Conservation (phyloP, 92 coral and sea anemone species). For the Nematostella vectensis region DNA sequence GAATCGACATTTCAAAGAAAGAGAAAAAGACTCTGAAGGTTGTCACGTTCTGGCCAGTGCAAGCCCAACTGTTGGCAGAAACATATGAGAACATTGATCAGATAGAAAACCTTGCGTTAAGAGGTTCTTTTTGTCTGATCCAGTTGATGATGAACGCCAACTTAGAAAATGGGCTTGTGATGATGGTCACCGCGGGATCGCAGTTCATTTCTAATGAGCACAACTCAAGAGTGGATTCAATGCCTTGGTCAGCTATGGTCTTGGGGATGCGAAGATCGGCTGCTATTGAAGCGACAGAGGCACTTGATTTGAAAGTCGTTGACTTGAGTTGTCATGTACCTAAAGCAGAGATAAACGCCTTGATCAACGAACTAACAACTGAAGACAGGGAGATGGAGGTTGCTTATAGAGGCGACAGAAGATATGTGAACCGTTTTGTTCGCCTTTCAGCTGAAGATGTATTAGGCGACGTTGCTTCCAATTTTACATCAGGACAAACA, state of each 20-base stretch:
- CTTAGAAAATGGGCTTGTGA: slow-evolving; percentile 1
- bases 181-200: slow-evolving; percentile 8
- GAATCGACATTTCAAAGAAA: background rate
- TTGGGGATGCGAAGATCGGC: slow-evolving; percentile 11
- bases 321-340: slow-evolving; percentile 19
- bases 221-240: background rate
- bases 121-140: slow-evolving; percentile 14
- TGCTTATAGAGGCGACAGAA: slow-evolving; percentile 35
- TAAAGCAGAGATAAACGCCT: background rate
- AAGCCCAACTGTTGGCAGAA: slow-evolving; percentile 3
- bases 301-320: slow-evolving; percentile 13
- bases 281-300: slow-evolving; percentile 9
- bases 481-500: too few species aligned
- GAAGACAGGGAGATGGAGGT: slow-evolving; percentile 36
- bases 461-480: too few species aligned
- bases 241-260: slow-evolving; percentile 29
- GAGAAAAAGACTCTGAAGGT: slow-evolving; percentile 10
- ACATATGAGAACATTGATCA: slow-evolving; percentile 1
- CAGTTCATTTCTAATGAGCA: background rate
- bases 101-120: slow-evolving; percentile 15
- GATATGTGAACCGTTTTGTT: slow-evolving; percentile 51
- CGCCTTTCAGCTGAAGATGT: slow-evolving; percentile 3
- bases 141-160: slow-evolving; percentile 11
- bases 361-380: background rate
- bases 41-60: slow-evolving; percentile 32